These are phyloP conservation scores for Chaetodon auriga DNA, from an alignment of 2,113 vertebrate genomes.

Conservation along the genomic window DNA sequence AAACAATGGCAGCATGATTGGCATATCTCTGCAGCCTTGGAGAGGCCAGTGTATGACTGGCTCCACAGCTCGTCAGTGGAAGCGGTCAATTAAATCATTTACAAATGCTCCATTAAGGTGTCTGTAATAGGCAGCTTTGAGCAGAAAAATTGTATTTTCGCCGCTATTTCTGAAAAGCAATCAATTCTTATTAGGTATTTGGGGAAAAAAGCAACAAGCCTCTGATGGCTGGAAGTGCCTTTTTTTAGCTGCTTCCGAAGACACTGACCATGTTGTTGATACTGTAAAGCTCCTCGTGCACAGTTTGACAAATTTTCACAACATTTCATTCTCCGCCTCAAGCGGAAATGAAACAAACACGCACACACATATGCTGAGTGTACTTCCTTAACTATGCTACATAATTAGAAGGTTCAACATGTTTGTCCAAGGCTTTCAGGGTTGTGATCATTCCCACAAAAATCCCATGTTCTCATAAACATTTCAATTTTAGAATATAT, in stretches of 20 bases:
- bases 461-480: slow-evolving; percentile 82
- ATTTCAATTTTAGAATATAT: slow-evolving; percentile 86
- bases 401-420: slow-evolving; percentile 84
- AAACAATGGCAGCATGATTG: slow-evolving; percentile 77
- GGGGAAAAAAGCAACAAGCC: slow-evolving; percentile 29
- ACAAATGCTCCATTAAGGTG: slow-evolving; percentile 66
- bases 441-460: slow-evolving; percentile 82
- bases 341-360: slow-evolving; percentile 63
- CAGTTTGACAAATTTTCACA: slow-evolving; percentile 63
- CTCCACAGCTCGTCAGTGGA: slow-evolving; percentile 42
- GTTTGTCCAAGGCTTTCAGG: slow-evolving; percentile 78
- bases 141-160: slow-evolving; percentile 54
- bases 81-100: slow-evolving; percentile 71
- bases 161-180: slow-evolving; percentile 36
- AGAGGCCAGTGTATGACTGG: slow-evolving; percentile 54
- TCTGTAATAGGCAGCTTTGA: slow-evolving; percentile 50
- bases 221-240: slow-evolving; percentile 28
- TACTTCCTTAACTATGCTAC: slow-evolving; percentile 74
- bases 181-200: slow-evolving; percentile 49
- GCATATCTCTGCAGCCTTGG: slow-evolving; percentile 64
- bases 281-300: slow-evolving; percentile 55
- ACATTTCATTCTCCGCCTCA: slow-evolving; percentile 57
- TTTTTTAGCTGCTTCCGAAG: slow-evolving; percentile 50
- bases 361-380: slow-evolving; percentile 65
- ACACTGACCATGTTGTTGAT: slow-evolving; percentile 56